Evolutionary conservation across 1,140 invertebrate species (phyloP), one percentile per base, ranked within the genome.

Genomic region (Adelges cooleyi): DNA sequence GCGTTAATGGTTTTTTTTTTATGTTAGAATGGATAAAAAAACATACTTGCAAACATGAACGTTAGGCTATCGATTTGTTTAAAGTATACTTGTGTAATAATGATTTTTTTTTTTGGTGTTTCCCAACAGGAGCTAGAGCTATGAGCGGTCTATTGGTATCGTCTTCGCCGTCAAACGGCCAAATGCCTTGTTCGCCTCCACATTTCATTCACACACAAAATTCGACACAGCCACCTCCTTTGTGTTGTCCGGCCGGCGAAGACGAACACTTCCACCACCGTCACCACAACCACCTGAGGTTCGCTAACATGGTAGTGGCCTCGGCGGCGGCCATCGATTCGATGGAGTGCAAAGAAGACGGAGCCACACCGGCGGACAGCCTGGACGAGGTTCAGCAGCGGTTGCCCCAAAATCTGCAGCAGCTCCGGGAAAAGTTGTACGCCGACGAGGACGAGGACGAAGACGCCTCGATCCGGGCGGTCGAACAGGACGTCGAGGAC

Each of bases 391-490:
- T 25, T 18, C 4, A 20, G 13, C 18, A 20, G 3, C 11, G 46
- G 13, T 52, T 66, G n/a, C 65, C 68, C 10, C 68, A 69, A 22
- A 70, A 68, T 22, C 62, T 70, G 22, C 66, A 69, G 38, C 69
- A 69, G 38, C 53, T 70, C 15, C 44, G 68, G 9, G 69, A 70
- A 44, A 67, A 68, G 23, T 23, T 70, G 29, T 70, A 59, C 66
- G 44, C 66, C 2, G 66, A 67, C 13, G 48, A 51, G n/a, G 40
- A 40, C 22, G 62, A 46, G 6, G 59, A 51, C n/a, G 62, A 54
- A 9, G 46, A 25, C 42, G 74, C 77, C 17, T 74, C 71, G 0
- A 20, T 18, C 3, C 5, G 29, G 2, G 17, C 44, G 18, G 44
- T 20, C 8, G 44, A 6, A 1, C 17, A 8, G n/a, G 17, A 20